Percentiles rank a stretch among this genome's conserved stretches.
phyloP scores from a whole-genome alignment of 1,140 invertebrate species.

The Dinoponera quadriceps region DNA sequence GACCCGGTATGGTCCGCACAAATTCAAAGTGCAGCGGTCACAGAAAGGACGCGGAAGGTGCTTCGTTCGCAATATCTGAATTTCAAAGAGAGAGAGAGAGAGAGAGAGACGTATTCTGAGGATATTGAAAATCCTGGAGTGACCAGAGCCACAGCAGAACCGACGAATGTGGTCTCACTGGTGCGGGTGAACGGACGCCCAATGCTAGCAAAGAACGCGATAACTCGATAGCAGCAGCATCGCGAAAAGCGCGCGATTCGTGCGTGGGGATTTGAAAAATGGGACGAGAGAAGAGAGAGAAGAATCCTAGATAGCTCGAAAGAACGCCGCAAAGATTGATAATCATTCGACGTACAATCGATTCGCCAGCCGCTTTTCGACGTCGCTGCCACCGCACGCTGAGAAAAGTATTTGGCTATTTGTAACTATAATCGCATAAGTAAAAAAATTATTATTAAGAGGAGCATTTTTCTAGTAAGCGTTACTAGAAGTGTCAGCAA shows the following conservation, averaged over 20 bases:
- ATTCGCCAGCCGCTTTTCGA: too few species aligned
- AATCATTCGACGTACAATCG: neutral
- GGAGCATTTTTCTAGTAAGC: too few species aligned
- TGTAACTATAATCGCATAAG: too few species aligned
- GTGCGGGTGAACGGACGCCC: too few species aligned
- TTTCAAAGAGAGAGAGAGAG: constrained; percentile 47
- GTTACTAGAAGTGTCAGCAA: too few species aligned
- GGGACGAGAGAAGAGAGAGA: neutral
- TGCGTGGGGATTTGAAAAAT: constrained; percentile 6
- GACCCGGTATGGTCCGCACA: constrained; percentile 14
- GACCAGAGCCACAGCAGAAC: constrained; percentile 1
- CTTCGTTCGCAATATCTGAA: constrained; percentile 56
- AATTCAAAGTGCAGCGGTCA: constrained; percentile 38
- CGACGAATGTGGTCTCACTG: neutral
- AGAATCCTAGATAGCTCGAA: neutral
- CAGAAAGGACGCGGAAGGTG: constrained; percentile 1
- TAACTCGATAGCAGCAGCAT: constrained; percentile 21
- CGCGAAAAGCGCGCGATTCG: constrained; percentile 6
- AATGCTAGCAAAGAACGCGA: constrained; percentile 23
- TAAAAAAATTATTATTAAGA: too few species aligned
- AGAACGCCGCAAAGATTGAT: constrained; percentile 2
- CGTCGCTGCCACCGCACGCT: too few species aligned
- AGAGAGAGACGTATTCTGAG: constrained; percentile 46
- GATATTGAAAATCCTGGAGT: constrained; percentile 51
- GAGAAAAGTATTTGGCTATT: too few species aligned